These are phyloP conservation scores for Ciona savignyi DNA, from an alignment of 23 tunicate species.

Conservation along the genomic window DNA sequence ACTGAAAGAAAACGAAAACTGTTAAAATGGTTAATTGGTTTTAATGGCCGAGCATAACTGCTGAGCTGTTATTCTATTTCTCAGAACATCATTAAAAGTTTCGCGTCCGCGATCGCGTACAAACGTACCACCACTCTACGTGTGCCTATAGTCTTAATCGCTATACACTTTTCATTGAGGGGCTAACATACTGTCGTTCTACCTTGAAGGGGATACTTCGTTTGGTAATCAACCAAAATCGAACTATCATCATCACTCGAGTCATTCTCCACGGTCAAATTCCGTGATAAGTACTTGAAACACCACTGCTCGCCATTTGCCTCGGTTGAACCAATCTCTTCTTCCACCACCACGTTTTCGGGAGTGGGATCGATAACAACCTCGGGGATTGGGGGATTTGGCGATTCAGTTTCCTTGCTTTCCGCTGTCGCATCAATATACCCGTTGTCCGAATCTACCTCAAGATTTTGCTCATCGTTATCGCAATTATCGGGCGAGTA, in stretches of 20 bases:
- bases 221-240: background rate
- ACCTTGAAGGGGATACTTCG: background rate
- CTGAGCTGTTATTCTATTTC: too few relatives aligned
- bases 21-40: too few relatives aligned
- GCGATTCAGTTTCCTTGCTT: background rate
- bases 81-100: too few relatives aligned
- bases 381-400: background rate
- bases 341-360: background rate
- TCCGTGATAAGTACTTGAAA: background rate
- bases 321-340: background rate
- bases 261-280: background rate
- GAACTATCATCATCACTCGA: background rate
- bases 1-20: slow-evolving; percentile 19
- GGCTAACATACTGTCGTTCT: too few relatives aligned
- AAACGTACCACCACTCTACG: too few relatives aligned
- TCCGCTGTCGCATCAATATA: background rate
- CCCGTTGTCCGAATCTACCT: background rate
- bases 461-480: background rate
- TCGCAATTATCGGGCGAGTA: background rate
- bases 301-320: background rate
- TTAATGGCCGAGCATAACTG: too few relatives aligned
- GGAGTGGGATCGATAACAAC: background rate
- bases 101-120: too few relatives aligned
- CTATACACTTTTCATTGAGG: too few relatives aligned
- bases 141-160: too few relatives aligned